phyloP scores from a whole-genome alignment of 2,797 vertebrate species.

The Ceryle rudis region DNA sequence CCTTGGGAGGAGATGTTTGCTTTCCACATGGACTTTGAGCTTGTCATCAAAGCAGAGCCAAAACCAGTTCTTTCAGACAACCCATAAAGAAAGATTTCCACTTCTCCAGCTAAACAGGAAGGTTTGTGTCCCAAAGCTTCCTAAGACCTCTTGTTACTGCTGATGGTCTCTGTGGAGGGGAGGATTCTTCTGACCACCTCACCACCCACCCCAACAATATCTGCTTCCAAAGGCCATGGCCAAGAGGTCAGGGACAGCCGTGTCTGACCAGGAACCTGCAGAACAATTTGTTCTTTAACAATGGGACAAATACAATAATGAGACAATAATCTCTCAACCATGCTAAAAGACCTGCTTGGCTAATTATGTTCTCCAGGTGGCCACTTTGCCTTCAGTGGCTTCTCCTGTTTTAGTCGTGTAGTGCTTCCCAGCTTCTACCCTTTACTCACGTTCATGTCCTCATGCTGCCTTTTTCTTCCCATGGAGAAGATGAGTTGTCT shows the following conservation, averaged over 20 bases:
- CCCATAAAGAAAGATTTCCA: background rate
- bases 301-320: fast-evolving
- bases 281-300: background rate
- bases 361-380: background rate
- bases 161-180: background rate
- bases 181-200: background rate
- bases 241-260: background rate
- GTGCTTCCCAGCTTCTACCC: background rate
- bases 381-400: background rate
- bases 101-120: background rate
- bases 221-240: background rate
- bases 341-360: background rate
- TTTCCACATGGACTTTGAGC: background rate
- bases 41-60: background rate
- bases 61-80: background rate
- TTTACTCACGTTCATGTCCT: background rate
- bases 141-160: background rate
- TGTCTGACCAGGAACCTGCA: background rate
- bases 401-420: no score
- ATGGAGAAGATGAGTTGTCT: background rate
- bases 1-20: background rate
- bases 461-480: background rate
- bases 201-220: background rate
- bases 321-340: background rate
- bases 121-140: background rate